Conservation (phyloP, 2,797 vertebrate species). For the Mustela erminea region DNA sequence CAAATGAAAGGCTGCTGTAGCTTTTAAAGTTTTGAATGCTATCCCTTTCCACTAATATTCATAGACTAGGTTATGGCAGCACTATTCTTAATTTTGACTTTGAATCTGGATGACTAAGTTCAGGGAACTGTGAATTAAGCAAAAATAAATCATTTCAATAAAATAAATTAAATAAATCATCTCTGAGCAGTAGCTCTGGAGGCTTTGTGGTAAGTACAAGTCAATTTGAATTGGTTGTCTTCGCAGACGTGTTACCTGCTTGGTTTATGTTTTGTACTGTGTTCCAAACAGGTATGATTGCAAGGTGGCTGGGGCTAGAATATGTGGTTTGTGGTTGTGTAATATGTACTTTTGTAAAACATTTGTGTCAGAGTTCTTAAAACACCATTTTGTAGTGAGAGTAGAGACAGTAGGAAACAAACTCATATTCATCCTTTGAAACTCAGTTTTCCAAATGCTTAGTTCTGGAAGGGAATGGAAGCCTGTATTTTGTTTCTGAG, state of each 20-base stretch:
- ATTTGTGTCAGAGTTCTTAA: background rate
- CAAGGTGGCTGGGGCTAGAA: background rate
- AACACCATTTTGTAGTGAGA: background rate
- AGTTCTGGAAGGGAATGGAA: conserved; percentile 3
- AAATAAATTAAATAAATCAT: conserved; percentile 40
- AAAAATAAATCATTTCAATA: conserved; percentile 53
- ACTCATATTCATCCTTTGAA: background rate
- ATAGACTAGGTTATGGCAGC: accelerated
- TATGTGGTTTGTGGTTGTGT: background rate
- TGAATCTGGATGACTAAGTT: background rate
- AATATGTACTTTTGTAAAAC: background rate
- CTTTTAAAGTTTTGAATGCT: background rate
- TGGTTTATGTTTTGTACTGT: background rate
- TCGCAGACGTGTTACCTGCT: background rate
- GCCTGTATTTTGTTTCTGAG: background rate
- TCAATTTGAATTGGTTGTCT: background rate
- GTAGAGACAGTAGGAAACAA: background rate
- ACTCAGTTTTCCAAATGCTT: background rate
- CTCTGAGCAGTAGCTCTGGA: background rate
- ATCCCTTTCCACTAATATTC: background rate
- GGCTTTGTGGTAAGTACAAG: background rate
- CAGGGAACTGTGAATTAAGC: background rate
- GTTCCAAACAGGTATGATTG: background rate
- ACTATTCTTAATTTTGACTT: background rate
- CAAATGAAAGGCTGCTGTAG: background rate